A percentile compares a stretch with the other conserved stretches of the same genome.
phyloP scores from a whole-genome alignment of 2,888 invertebrate genomes.

The Brachypterus glaber region DNA sequence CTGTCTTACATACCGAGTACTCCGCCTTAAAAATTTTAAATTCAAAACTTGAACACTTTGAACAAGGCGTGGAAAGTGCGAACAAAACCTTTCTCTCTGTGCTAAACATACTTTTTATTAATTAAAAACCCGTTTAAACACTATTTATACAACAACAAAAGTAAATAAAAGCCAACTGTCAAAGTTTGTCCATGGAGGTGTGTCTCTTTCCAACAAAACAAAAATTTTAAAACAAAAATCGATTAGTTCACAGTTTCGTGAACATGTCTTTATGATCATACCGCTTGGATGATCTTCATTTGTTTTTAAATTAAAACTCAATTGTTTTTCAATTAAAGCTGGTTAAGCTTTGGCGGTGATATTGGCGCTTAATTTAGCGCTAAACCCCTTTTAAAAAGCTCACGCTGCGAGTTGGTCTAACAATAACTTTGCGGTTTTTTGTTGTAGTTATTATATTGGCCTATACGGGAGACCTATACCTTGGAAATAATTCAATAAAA shows the following conservation, averaged over 20 bases:
- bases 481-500: conserved; percentile 3
- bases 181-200: neutral
- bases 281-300: conserved; percentile 24
- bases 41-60: neutral
- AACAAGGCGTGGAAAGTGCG: neutral
- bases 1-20: neutral
- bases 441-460: neutral
- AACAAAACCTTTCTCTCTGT: neutral
- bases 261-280: conserved; percentile 30
- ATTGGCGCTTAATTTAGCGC: neutral
- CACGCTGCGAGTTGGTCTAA: neutral
- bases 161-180: neutral
- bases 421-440: neutral
- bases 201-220: no score
- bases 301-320: conserved; percentile 20
- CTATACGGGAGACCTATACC: neutral
- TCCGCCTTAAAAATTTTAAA: neutral
- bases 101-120: conserved; percentile 19
- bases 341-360: neutral
- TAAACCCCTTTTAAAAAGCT: neutral
- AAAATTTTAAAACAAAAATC: conserved; percentile 12
- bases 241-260: conserved; percentile 29
- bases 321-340: conserved; percentile 19
- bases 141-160: neutral
- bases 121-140: conserved; percentile 19